Evolutionary conservation across 2,113 vertebrate genomes (phyloP).

Genomic region (Malaclemys terrapin): DNA sequence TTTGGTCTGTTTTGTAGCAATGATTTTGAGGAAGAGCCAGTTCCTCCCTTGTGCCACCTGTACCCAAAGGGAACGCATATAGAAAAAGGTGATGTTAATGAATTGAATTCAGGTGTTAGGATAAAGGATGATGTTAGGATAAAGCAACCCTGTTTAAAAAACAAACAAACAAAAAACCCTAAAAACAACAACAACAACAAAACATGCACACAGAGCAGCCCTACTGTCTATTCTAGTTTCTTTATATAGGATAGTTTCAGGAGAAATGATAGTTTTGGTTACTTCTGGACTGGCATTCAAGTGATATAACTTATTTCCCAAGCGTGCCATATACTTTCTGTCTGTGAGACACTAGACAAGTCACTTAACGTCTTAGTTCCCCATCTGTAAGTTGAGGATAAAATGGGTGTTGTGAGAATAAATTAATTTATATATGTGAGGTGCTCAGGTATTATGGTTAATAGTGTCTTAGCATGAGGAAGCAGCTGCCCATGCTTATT

Average conservation of each 20-base stretch:
- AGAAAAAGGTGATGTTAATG: neutral
- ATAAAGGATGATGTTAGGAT: too few relatives aligned
- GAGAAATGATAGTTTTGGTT: neutral
- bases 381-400: neutral
- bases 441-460: neutral
- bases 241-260: too few relatives aligned
- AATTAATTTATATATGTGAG: neutral
- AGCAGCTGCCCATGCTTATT: neutral
- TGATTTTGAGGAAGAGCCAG: neutral
- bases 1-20: neutral
- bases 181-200: too few relatives aligned
- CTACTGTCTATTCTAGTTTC: neutral
- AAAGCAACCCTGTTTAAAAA: too few relatives aligned
- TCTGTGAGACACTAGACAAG: neutral
- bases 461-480: neutral
- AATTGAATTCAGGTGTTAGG: too few relatives aligned
- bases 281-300: neutral
- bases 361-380: neutral
- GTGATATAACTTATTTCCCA: neutral
- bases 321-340: neutral
- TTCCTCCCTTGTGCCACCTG: neutral
- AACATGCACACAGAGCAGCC: too few relatives aligned
- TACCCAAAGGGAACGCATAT: neutral
- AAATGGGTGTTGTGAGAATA: neutral
- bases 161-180: too few relatives aligned